Base-by-base conservation (phyloP, 2,888 invertebrate genomes). In the Mechanitis mazaeus region DNA sequence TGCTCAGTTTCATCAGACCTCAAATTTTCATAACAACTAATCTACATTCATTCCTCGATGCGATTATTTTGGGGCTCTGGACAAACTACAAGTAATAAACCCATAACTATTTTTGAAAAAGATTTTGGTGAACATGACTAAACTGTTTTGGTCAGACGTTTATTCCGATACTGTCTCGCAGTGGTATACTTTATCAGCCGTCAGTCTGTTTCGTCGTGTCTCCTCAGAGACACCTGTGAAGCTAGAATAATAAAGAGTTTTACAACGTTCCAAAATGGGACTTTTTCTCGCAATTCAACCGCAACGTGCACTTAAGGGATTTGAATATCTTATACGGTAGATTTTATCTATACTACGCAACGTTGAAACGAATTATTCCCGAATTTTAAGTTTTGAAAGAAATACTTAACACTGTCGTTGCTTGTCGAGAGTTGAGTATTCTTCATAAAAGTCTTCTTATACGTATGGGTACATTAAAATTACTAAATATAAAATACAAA, bases 251-350 rank as follows among this genome's bases (percentile, higher is more conserved):
- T 88, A 87, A 87, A 85, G 86, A 87, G 83, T 87, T 87, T 87
- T 86, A 88, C 87, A 86, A 79, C 84, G 83, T 79, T 84, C 80
- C 84, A 84, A 87, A 88, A 88, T 86, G 84, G 84, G 83, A 85
- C 83, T 87, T 88, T 89, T 88, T 87, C 87, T 79, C 87, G 84
- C 87, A 84, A 84, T 85, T 84, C 87, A 85, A 87, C 89, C 89
- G 83, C 89, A 83, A 75, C 84, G 87, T 86, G 86, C 88, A 90
- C 89, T 90, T 89, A 88, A 86, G 89, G 89, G 89, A 88, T 88
- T 88, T 89, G 88, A 89, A 90, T 89, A 87, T 86, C 88, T 88
- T 87, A 89, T 83, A 81, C 80, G 81, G 80, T 75, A 75, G 85
- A 84, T 81, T 85, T 87, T 88, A 86, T 87, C 83, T 84, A 80